A percentile compares a stretch with the other conserved stretches of the same genome.
phyloP scores from a whole-genome alignment of 1,140 invertebrate species.

The Micrasema minimum region DNA sequence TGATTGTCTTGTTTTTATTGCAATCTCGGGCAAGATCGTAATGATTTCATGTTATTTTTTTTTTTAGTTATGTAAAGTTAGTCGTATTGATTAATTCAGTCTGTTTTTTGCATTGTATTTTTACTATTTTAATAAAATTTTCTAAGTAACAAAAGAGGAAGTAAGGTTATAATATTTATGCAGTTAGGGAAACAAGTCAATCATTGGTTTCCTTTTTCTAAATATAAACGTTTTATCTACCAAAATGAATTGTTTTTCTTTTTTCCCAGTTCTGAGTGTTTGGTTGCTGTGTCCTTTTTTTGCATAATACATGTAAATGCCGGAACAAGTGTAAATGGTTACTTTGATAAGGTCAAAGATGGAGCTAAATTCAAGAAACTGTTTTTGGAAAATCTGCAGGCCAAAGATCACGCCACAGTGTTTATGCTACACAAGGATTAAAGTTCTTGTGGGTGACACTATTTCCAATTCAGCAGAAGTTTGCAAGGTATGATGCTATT shows the following conservation, averaged over 20 bases:
- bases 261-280: slow-evolving; percentile 15
- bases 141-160: no score
- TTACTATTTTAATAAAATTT: no score
- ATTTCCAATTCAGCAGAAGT: slow-evolving; percentile 57
- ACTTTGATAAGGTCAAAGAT: slow-evolving; percentile 61
- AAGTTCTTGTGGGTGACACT: slow-evolving; percentile 59
- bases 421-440: slow-evolving; percentile 62
- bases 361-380: slow-evolving; percentile 60
- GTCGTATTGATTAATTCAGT: no score
- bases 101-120: no score
- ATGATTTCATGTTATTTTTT: no score
- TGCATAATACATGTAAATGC: slow-evolving; percentile 52
- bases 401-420: slow-evolving; percentile 59
- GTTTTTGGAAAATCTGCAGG: slow-evolving; percentile 60
- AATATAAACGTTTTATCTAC: no score
- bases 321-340: slow-evolving; percentile 58
- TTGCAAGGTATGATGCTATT: slow-evolving; percentile 58
- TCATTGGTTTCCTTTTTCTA: no score
- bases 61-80: no score
- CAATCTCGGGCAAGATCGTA: no score
- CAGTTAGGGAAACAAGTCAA: no score
- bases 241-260: background rate
- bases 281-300: slow-evolving; percentile 5
- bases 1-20: no score
- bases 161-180: no score